phyloP scores from a whole-genome alignment of 2,797 vertebrate genomes.

The Lophius americanus region DNA sequence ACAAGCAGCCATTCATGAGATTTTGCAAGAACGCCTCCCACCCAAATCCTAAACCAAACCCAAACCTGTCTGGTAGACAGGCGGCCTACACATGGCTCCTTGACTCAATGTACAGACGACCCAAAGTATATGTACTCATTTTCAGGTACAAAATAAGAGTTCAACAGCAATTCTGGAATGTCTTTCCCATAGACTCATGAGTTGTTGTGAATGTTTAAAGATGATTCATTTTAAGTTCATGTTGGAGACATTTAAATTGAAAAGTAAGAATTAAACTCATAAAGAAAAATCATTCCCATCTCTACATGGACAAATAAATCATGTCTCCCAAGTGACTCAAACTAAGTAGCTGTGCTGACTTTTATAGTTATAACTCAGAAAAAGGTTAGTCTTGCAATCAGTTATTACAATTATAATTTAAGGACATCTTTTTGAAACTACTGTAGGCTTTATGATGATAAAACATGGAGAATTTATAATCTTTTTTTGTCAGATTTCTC shows the following conservation, averaged over 20 bases:
- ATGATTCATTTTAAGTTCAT: not conserved
- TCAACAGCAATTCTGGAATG: conserved; percentile 23
- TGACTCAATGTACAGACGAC: conserved; percentile 44
- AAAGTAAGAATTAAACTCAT: not conserved
- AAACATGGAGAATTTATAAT: too few relatives aligned
- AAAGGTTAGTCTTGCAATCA: too few relatives aligned
- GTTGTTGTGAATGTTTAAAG: not conserved
- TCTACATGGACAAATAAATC: not conserved
- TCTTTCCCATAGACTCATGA: not conserved
- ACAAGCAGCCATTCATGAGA: conserved; percentile 79
- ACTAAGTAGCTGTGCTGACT: not conserved
- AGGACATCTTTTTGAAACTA: too few relatives aligned
- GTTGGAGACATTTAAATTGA: not conserved
- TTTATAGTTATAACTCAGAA: not conserved
- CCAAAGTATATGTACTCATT: conserved; percentile 40
- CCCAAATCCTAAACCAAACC: conserved; percentile 71
- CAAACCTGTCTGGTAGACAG: conserved; percentile 62
- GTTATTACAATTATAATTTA: too few relatives aligned
- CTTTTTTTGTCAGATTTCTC: too few relatives aligned
- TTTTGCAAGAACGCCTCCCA: conserved; percentile 57
- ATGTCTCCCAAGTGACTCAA: not conserved
- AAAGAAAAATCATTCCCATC: too few relatives aligned
- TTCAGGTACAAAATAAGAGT: conserved; percentile 14
- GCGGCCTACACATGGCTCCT: conserved; percentile 53
- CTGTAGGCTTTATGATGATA: too few relatives aligned